Conservation (phyloP, 53 echinoderm and acorn worm species). For the Paelopatides confundens region DNA sequence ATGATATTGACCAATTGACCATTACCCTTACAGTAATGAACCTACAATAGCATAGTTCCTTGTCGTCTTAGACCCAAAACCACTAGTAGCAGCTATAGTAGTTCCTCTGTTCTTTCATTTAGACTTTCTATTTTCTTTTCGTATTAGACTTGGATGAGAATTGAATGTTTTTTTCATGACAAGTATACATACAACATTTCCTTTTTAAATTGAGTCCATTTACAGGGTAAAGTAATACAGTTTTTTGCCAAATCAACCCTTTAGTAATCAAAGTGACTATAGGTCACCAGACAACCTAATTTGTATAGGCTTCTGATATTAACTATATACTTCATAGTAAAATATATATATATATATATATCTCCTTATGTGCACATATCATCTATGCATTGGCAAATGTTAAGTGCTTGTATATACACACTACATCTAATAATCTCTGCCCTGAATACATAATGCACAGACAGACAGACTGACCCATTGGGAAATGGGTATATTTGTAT, state of each 20-base stretch:
- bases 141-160: too few relatives aligned
- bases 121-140: too few relatives aligned
- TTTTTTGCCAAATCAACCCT: not conserved
- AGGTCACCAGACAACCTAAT: conserved; percentile 44
- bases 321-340: conserved; percentile 5
- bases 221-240: not conserved
- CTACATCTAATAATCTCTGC: conserved; percentile 35
- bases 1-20: too few relatives aligned
- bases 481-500: conserved; percentile 51
- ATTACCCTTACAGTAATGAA: too few relatives aligned
- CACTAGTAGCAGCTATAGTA: too few relatives aligned
- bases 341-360: not conserved
- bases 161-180: too few relatives aligned
- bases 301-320: conserved; percentile 5
- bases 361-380: not conserved
- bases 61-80: too few relatives aligned
- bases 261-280: not conserved
- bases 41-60: too few relatives aligned
- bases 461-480: conserved; percentile 56
- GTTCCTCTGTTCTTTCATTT: too few relatives aligned
- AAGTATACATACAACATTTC: too few relatives aligned
- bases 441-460: conserved; percentile 50
- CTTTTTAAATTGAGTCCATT: too few relatives aligned
- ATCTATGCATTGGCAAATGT: not conserved
- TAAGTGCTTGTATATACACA: conserved; percentile 46